Percentiles rank a stretch among this genome's conserved stretches.
These are phyloP conservation scores for Anguilla megastoma DNA, from an alignment of 2,797 vertebrate genomes.

Conservation along the genomic window DNA sequence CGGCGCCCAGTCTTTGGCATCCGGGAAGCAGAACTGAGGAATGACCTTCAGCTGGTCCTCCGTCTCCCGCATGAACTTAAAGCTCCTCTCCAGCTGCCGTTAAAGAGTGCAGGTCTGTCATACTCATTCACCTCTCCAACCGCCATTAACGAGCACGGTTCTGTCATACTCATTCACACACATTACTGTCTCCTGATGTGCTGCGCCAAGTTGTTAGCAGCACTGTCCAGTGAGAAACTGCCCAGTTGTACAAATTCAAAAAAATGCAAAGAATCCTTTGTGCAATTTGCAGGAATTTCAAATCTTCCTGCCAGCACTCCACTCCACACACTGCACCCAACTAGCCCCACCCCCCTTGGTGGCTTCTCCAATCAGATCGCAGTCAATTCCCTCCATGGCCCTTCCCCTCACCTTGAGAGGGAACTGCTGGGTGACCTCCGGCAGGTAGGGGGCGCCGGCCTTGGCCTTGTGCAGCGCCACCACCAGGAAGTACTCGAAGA, in stretches of 20 bases:
- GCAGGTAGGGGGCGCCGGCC: constrained; percentile 74
- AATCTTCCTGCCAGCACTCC: background rate
- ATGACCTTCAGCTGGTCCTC: constrained; percentile 89
- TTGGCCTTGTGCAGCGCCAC: constrained; percentile 86
- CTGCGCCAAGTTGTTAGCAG: background rate
- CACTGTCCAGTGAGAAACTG: background rate
- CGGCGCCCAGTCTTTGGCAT: constrained; percentile 83
- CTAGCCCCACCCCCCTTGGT: background rate
- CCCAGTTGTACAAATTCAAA: background rate
- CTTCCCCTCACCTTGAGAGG: constrained; percentile 75
- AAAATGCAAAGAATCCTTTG: background rate
- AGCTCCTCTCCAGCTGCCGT: constrained; percentile 80
- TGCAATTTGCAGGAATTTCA: background rate
- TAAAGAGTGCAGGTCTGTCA: constrained; percentile 29
- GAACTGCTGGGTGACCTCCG: constrained; percentile 87
- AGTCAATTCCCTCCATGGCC: background rate
- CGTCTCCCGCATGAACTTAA: constrained; percentile 86
- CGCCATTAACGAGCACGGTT: constrained; percentile 53
- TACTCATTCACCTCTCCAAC: constrained; percentile 70
- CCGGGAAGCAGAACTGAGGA: constrained; percentile 90
- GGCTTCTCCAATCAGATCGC: background rate
- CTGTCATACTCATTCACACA: background rate
- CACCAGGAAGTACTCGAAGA: constrained; percentile 88
- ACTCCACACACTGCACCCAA: background rate
- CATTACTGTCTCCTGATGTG: background rate